A percentile compares a stretch with the other conserved stretches of the same genome.
These are phyloP conservation scores for Apamea monoglypha DNA, from an alignment of 2,888 invertebrate species.

Conservation along the genomic window DNA sequence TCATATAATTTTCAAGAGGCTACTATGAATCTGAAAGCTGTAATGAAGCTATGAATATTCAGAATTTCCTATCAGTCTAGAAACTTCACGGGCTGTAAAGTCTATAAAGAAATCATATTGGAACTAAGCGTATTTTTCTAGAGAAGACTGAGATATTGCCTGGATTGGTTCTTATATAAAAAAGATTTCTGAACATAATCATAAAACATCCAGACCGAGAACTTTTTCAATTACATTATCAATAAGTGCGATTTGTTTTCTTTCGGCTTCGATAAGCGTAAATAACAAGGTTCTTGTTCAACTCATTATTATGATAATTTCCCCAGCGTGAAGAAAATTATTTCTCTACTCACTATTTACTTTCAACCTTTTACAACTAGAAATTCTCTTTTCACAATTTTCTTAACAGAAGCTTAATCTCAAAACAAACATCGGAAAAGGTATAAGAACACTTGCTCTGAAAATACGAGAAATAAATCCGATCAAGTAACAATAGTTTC, in stretches of 20 bases:
- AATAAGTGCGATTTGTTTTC: conserved; percentile 31
- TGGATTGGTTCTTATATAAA: conserved; percentile 4
- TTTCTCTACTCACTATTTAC: not conserved
- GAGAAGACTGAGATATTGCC: conserved; percentile 6
- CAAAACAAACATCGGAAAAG: conserved; percentile 22
- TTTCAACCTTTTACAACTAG: not conserved
- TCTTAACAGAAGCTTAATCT: conserved; percentile 21
- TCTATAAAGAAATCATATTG: conserved; percentile 41
- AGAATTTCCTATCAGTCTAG: conserved; percentile 49
- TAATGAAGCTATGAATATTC: conserved; percentile 64
- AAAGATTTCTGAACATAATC: conserved; percentile 23
- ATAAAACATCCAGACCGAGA: conserved; percentile 14
- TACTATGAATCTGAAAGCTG: conserved; percentile 38
- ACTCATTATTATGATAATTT: conserved; percentile 12
- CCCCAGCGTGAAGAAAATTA: not conserved
- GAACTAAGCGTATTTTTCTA: conserved; percentile 28
- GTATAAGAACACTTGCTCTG: conserved; percentile 27
- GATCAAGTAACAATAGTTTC: conserved; percentile 58
- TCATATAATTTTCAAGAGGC: conserved; percentile 42
- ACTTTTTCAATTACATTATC: conserved; percentile 32
- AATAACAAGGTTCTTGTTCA: not conserved
- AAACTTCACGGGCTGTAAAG: conserved; percentile 44
- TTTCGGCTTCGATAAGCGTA: conserved; percentile 9
- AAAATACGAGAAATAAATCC: conserved; percentile 55
- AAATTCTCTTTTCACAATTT: not conserved